Evolutionary conservation across 2,113 vertebrate genomes (phyloP).

Genomic region (Brevimyrus niger): DNA sequence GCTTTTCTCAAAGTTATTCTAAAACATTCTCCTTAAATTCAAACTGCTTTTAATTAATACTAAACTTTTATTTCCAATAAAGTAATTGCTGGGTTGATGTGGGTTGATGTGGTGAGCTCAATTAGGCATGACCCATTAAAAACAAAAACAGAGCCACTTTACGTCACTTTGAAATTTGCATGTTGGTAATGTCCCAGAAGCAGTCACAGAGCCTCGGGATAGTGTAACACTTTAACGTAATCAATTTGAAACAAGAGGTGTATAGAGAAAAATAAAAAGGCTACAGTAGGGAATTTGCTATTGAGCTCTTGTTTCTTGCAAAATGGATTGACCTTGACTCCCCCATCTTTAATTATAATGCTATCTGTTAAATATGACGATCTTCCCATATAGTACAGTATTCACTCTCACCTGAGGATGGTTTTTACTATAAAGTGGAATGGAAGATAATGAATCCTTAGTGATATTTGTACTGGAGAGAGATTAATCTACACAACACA

Average conservation of each 20-base stretch:
- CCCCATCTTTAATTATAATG: neutral
- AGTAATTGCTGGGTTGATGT: neutral
- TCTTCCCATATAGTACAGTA: neutral
- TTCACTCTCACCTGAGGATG: neutral
- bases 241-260: slow-evolving; percentile 12
- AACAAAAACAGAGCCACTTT: neutral
- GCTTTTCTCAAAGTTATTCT: neutral
- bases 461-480: neutral
- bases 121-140: neutral
- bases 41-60: neutral
- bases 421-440: neutral
- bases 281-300: neutral
- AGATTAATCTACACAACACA: neutral
- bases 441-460: neutral
- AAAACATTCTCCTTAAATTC: neutral
- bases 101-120: neutral
- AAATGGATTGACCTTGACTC: neutral
- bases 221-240: neutral
- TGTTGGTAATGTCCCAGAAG: neutral
- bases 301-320: neutral
- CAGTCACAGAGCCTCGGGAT: neutral
- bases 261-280: neutral
- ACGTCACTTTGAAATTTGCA: neutral
- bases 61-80: neutral
- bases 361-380: neutral